Evolutionary conservation across 2,888 invertebrate genomes (phyloP), one percentile per base, ranked within the genome.

Genomic region (Laspeyria flexula): DNA sequence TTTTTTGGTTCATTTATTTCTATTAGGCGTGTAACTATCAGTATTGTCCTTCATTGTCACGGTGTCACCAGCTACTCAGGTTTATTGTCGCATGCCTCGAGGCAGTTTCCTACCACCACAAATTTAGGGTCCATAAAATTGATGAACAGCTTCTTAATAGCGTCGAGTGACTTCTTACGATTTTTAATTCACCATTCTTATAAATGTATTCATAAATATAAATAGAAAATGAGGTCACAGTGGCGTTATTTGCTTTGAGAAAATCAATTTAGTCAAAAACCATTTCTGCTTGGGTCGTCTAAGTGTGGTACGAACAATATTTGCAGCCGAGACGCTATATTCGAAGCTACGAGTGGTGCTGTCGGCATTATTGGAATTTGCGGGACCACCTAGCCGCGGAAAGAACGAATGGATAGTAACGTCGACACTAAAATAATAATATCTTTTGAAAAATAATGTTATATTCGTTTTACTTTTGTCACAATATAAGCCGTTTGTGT

Each of bases 41-140:
- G 71, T 55, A 67, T 69, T 76, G 78, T 81, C 75, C 77, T 79
- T 82, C 81, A 82, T 85, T 86, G 83, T 84, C 85, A 75, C 79
- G 71, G 78, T 86, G 87, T 87, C 88, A 82, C 86, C 82, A 82
- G 73, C 71, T 69, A 69, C 75, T 69, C 75, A 78, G 74, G 79
- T 88, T 89, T 88, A 88, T 77, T 72, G 81, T 90, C 83, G 90
- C 90, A 89, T 90, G 90, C 75, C 73, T 71, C 59, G 49, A 54
- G 77, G 86, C 85, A 87, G 84, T 90, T 90, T 88, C 86, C 88
- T 83, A 79, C 75, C 71, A 75, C 78, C 79, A 81, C 75, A 83
- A 88, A 88, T 90, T 89, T 87, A 89, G 85, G 83, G 86, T 78
- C 90, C 72, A 89, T 88, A 87, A 90, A 88, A 88, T 85, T 88